Base-by-base conservation (phyloP, 2,888 invertebrate species). In the Eupithecia pulchellata region DNA sequence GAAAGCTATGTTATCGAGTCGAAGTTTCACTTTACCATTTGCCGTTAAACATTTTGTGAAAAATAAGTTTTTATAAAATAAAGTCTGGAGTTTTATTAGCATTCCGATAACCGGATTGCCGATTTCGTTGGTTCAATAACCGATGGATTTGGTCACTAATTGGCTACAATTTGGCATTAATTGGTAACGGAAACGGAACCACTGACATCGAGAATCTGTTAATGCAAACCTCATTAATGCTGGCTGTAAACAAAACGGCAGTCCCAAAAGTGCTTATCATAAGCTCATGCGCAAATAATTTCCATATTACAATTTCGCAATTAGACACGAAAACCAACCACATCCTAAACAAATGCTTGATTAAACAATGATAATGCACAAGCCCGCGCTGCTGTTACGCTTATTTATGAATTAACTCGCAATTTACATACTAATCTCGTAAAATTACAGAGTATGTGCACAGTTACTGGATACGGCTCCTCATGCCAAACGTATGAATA, bases 341-440 rank as follows among this genome's bases (percentile, higher is more conserved):
- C 66, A 72, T 71, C 39, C 73, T 71, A 72, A 74, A 71, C 73
- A 75, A 74, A 73, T 69, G 68, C 69, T 75, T 77, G 77, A 77
- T 77, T 75, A 75, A 72, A 78, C 79, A 77, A 75, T 66, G 76
- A 76, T 80, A 81, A 75, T 80, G 76, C 78, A 75, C 63, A 68
- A 74, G 63, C 73, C 70, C 68, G 62, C 66, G 64, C 71, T 69
- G 69, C 57, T 70, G 78, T 78, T 79, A 71, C 75, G 84, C 80
- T 85, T 81, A 82, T 79, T 78, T 82, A 82, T 78, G 84, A 86
- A 87, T 87, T 87, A 86, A 84, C 82, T 86, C 76, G 63, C 77
- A 81, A 87, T 87, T 85, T 84, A 80, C 84, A 87, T 86, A 81
- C 76, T 83, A 85, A 86, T 86, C 81, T 78, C 78, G 78, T 80